phyloP scores from a whole-genome alignment of 2,888 invertebrate species.

The Leptothorax acervorum region DNA sequence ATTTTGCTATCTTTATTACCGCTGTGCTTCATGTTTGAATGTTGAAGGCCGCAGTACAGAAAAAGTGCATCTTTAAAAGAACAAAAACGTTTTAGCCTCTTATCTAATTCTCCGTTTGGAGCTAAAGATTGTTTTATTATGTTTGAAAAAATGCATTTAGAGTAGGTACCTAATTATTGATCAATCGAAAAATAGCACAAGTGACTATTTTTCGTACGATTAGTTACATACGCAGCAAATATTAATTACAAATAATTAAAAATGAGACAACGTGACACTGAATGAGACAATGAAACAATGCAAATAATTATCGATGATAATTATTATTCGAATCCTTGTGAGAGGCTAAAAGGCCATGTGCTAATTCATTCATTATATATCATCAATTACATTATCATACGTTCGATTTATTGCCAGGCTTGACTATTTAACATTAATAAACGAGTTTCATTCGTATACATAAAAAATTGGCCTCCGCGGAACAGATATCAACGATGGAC shows the following conservation, averaged over 20 bases:
- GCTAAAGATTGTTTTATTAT: neutral
- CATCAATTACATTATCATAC: neutral
- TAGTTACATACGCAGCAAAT: neutral
- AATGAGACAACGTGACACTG: neutral
- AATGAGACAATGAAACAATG: neutral
- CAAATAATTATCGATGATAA: neutral
- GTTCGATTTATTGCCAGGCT: neutral
- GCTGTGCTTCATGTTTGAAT: constrained; percentile 5
- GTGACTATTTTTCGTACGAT: neutral
- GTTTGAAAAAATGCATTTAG: constrained; percentile 2
- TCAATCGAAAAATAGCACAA: neutral
- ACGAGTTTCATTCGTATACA: neutral
- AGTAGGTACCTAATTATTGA: neutral
- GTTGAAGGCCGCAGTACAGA: constrained; percentile 23
- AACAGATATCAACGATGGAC: neutral
- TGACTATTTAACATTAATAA: neutral
- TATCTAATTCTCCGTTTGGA: neutral
- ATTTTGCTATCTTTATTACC: constrained; percentile 38
- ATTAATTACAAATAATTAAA: constrained; percentile 3
- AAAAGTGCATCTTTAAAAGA: constrained; percentile 11
- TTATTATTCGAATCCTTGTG: constrained; percentile 3
- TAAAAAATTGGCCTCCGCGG: neutral
- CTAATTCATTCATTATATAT: neutral
- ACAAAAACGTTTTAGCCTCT: neutral
- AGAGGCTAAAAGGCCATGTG: neutral